Evolutionary conservation across 1,140 invertebrate species (phyloP).

Genomic region (Anagrus nilaparvatae): DNA sequence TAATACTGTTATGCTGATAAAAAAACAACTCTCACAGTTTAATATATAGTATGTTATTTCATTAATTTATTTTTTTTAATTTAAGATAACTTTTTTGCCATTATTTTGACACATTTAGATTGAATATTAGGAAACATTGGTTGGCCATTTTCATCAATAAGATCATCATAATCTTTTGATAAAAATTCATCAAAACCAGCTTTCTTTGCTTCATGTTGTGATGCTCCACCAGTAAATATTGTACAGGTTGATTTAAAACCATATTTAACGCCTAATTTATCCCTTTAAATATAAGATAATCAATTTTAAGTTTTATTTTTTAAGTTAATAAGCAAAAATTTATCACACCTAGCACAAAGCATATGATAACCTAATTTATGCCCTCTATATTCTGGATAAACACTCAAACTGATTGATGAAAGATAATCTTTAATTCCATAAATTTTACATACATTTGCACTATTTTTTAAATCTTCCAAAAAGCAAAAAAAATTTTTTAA

Average conservation of each 20-base stretch:
- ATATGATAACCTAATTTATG: slow-evolving; percentile 27
- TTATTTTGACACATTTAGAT: slow-evolving; percentile 15
- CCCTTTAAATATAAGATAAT: slow-evolving; percentile 14
- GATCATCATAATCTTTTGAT: slow-evolving; percentile 8
- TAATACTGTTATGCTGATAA: no score
- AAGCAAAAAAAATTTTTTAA: not conserved
- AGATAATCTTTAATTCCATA: slow-evolving; percentile 29
- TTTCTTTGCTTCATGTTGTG: slow-evolving; percentile 17
- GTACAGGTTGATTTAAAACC: slow-evolving; percentile 19
- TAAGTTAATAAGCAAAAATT: no score
- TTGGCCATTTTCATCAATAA: slow-evolving; percentile 16
- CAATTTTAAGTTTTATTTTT: no score
- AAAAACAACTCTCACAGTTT: no score
- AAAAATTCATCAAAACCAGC: slow-evolving; percentile 15
- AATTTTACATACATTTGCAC: slow-evolving; percentile 19
- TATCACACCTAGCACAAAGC: slow-evolving; percentile 26
- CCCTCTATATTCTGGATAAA: slow-evolving; percentile 27
- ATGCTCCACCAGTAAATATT: slow-evolving; percentile 20
- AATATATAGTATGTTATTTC: no score
- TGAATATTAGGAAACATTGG: slow-evolving; percentile 10
- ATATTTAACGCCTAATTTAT: slow-evolving; percentile 17
- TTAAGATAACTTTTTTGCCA: slow-evolving; percentile 18
- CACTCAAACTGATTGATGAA: slow-evolving; percentile 26
- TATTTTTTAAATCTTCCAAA: not conserved
- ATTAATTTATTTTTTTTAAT: no score